These are phyloP conservation scores for Tridacna gigas DNA, from an alignment of 2,888 invertebrate genomes.

Conservation along the genomic window DNA sequence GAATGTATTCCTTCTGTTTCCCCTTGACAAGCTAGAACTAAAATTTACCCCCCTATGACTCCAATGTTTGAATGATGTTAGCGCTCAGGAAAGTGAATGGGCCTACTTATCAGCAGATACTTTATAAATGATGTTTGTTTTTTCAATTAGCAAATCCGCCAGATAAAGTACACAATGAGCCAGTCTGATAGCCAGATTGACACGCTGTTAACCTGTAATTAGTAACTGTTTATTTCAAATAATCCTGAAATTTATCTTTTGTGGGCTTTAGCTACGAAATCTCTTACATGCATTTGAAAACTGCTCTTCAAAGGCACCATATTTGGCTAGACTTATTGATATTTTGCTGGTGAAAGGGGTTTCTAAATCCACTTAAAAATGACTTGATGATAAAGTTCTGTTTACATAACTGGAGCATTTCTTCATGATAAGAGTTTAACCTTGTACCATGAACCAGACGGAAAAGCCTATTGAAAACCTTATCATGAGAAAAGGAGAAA, in stretches of 20 bases:
- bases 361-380: not conserved
- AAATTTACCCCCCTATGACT: too few species aligned
- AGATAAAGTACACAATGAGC: not conserved
- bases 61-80: too few species aligned
- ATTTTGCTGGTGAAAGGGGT: not conserved
- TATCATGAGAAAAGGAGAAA: too few species aligned
- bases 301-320: conserved; percentile 2
- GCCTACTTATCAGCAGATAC: conserved; percentile 17
- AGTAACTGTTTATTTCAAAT: conserved; percentile 24
- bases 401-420: not conserved
- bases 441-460: too few species aligned
- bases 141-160: conserved; percentile 14
- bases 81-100: not conserved
- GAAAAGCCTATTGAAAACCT: too few species aligned
- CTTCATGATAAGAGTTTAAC: not conserved
- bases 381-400: not conserved
- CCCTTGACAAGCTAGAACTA: too few species aligned
- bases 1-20: too few species aligned
- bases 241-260: conserved; percentile 14
- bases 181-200: conserved; percentile 14
- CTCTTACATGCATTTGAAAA: conserved; percentile 11
- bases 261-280: not conserved
- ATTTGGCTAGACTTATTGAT: not conserved
- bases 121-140: conserved; percentile 25
- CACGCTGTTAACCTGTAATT: conserved; percentile 25